These are phyloP conservation scores for Electrophaes corylata DNA, from an alignment of 2,888 invertebrate species.

Conservation along the genomic window DNA sequence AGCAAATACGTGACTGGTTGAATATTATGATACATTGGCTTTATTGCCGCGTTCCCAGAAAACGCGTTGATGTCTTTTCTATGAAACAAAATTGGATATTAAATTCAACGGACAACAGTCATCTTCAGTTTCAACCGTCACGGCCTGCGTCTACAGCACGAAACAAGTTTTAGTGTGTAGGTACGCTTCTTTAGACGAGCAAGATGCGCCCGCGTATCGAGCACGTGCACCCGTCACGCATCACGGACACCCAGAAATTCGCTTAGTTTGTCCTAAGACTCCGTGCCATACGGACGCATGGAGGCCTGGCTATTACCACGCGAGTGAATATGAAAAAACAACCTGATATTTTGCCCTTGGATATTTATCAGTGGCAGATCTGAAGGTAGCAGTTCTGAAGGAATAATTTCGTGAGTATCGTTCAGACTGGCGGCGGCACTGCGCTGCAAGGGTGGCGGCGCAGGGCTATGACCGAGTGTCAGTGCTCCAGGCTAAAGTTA, in stretches of 20 bases:
- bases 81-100: conserved; percentile 7
- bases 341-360: conserved; percentile 56
- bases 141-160: conserved; percentile 6
- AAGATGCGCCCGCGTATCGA: conserved; percentile 68
- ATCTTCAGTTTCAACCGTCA: conserved; percentile 15
- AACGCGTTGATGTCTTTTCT: conserved; percentile 19
- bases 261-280: conserved; percentile 75
- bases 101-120: conserved; percentile 2
- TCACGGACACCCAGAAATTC: conserved; percentile 74
- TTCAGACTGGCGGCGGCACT: conserved; percentile 21
- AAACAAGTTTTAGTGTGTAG: conserved; percentile 32
- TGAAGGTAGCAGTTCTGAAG: conserved; percentile 55
- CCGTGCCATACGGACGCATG: conserved; percentile 71
- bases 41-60: background rate
- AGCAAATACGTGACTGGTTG: too few species aligned
- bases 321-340: conserved; percentile 71
- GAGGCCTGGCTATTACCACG: conserved; percentile 62
- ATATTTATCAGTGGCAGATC: conserved; percentile 46
- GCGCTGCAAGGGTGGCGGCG: conserved; percentile 30
- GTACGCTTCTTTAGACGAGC: conserved; percentile 40
- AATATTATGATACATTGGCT: background rate
- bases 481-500: conserved; percentile 56
- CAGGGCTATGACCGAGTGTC: conserved; percentile 60
- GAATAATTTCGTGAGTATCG: conserved; percentile 69
- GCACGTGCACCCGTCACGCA: conserved; percentile 81